phyloP scores from a whole-genome alignment of 2,888 invertebrate species.

The Onthophagus sagittarius region DNA sequence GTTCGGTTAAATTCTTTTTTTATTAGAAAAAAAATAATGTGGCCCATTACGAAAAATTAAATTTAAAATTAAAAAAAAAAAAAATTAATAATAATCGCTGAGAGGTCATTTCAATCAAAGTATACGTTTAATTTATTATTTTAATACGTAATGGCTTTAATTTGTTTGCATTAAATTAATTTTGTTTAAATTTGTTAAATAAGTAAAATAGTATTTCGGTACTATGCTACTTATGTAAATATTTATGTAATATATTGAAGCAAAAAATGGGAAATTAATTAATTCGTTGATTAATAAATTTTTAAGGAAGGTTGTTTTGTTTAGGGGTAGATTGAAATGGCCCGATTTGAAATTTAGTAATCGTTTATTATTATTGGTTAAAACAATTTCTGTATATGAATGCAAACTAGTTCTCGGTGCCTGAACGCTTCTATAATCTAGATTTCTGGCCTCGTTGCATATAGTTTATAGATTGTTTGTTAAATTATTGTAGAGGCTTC shows the following conservation, averaged over 20 bases:
- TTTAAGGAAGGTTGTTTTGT: background rate
- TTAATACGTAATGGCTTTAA: background rate
- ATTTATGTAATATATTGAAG: background rate
- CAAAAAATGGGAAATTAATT: too few relatives aligned
- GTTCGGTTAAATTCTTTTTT: background rate
- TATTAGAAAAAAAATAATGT: conserved; percentile 20
- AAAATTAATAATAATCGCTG: conserved; percentile 5
- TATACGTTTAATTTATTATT: background rate
- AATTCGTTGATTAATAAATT: background rate
- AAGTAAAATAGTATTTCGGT: background rate
- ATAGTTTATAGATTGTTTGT: conserved; percentile 45
- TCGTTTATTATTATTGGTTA: conserved; percentile 16
- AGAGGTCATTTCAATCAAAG: background rate
- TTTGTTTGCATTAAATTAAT: background rate
- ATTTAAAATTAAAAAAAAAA: background rate
- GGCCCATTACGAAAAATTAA: conserved; percentile 31
- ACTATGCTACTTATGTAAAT: background rate
- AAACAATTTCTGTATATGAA: conserved; percentile 30
- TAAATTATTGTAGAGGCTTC: conserved; percentile 48
- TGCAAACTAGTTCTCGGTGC: conserved; percentile 40
- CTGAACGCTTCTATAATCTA: conserved; percentile 40
- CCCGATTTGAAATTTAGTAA: background rate
- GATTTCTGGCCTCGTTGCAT: conserved; percentile 43
- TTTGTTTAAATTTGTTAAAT: conserved; percentile 8
- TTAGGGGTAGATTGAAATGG: background rate